Conservation (phyloP, 2,797 vertebrate genomes). For the Sebastes kiyomatsui region DNA sequence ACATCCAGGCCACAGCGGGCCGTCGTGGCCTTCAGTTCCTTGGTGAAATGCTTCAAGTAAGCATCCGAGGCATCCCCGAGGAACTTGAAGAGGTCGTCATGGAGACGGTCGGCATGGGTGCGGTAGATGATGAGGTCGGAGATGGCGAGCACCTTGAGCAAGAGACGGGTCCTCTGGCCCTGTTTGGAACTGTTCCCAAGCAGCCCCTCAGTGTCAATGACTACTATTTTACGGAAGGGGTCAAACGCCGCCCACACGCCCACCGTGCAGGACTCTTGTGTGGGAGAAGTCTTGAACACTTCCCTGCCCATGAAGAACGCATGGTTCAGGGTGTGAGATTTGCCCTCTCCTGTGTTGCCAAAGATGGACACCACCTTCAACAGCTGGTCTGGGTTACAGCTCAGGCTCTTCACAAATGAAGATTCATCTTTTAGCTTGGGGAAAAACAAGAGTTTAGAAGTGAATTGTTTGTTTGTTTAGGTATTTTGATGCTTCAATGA, state of each 20-base stretch:
- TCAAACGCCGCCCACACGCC: slow-evolving; percentile 97
- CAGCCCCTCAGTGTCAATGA: slow-evolving; percentile 96
- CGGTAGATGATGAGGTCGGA: slow-evolving; percentile 98
- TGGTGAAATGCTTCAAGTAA: slow-evolving; percentile 98
- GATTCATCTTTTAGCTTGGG: slow-evolving; percentile 90
- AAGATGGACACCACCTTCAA: slow-evolving; percentile 99
- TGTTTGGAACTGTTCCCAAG: slow-evolving; percentile 94
- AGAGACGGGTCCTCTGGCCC: slow-evolving; percentile 95
- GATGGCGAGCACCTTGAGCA: slow-evolving; percentile 97
- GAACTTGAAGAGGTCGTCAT: slow-evolving; percentile 99
- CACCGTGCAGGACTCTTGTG: slow-evolving; percentile 97
- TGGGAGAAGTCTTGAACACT: slow-evolving; percentile 96
- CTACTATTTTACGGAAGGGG: slow-evolving; percentile 91
- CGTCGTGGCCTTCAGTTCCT: slow-evolving; percentile 96
- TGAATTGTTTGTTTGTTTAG: neutral
- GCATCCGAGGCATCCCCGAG: slow-evolving; percentile 97
- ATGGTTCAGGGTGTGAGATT: slow-evolving; percentile 98
- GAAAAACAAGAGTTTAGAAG: neutral
- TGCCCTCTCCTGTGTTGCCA: slow-evolving; percentile 98
- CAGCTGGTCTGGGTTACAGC: slow-evolving; percentile 90
- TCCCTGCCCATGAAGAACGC: slow-evolving; percentile 97
- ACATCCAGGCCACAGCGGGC: slow-evolving; percentile 97
- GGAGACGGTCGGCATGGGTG: slow-evolving; percentile 96
- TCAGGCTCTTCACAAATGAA: slow-evolving; percentile 90
- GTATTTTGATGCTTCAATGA: neutral